Conservation (phyloP, 2,797 vertebrate species). For the Garrulus glandarius region DNA sequence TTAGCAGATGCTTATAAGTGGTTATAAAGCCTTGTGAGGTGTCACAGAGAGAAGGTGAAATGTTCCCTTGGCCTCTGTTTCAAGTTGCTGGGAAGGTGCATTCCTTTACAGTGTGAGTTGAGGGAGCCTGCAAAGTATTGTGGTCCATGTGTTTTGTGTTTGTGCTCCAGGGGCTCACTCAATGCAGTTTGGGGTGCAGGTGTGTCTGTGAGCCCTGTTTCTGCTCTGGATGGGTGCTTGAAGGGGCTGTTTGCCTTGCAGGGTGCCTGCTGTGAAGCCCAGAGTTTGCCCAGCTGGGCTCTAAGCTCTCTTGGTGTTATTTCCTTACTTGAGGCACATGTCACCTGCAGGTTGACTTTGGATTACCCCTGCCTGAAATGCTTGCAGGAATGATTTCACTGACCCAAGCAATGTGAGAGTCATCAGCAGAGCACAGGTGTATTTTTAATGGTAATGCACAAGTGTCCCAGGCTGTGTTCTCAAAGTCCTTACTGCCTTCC, state of each 20-base stretch:
- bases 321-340: not conserved
- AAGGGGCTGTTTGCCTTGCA: not conserved
- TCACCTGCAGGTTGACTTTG: not conserved
- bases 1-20: not conserved
- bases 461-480: not conserved
- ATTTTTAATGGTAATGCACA: not conserved
- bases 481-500: not conserved
- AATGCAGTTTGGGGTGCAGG: not conserved
- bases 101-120: not conserved
- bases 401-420: not conserved
- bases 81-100: not conserved
- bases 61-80: not conserved
- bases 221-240: not conserved
- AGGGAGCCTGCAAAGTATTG: not conserved
- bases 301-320: not conserved
- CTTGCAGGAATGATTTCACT: not conserved
- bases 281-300: not conserved
- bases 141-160: not conserved
- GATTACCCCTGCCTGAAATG: not conserved
- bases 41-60: rapidly evolving
- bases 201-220: not conserved
- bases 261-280: not conserved
- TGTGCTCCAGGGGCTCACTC: not conserved
- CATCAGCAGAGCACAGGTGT: not conserved
- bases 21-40: not conserved